A percentile compares a stretch with the other conserved stretches of the same genome.
Evolutionary conservation across 1,140 invertebrate species (phyloP).

Genomic region (Scaptomyza pallida): DNA sequence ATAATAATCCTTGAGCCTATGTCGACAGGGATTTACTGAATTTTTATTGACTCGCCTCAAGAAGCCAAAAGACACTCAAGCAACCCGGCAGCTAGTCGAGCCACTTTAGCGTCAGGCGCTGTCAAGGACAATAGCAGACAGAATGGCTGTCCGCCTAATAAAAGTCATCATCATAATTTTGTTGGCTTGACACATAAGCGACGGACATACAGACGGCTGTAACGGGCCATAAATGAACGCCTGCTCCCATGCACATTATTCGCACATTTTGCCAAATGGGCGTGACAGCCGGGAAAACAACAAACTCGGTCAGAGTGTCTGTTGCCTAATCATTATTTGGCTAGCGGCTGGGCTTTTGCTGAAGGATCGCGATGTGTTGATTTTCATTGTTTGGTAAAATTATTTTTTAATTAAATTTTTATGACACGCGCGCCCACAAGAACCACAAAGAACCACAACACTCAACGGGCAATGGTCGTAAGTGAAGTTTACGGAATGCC

Average conservation of each 20-base stretch:
- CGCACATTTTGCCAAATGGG: conserved; percentile 75
- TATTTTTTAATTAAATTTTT: conserved; percentile 82
- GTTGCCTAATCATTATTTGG: conserved; percentile 69
- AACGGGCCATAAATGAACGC: conserved; percentile 68
- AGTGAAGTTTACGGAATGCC: conserved; percentile 47
- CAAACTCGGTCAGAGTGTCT: conserved; percentile 7
- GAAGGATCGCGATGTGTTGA: conserved; percentile 59
- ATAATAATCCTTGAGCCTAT: conserved; percentile 81
- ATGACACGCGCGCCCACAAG: conserved; percentile 58
- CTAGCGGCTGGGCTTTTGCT: conserved; percentile 41
- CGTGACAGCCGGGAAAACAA: conserved; percentile 44
- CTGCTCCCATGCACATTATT: conserved; percentile 66
- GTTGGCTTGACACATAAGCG: conserved; percentile 55
- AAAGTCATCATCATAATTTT: conserved; percentile 79
- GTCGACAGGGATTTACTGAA: conserved; percentile 77
- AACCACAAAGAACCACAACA: neutral
- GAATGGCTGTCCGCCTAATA: conserved; percentile 66
- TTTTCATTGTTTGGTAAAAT: conserved; percentile 74
- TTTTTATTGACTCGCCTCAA: conserved; percentile 73
- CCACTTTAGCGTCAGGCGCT: conserved; percentile 6
- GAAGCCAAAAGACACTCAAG: conserved; percentile 4
- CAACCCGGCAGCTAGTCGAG: neutral
- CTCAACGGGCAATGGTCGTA: conserved; percentile 36
- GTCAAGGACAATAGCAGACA: conserved; percentile 45
- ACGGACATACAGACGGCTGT: conserved; percentile 10